Evolutionary conservation across 92 coral and sea anemone species (phyloP).

Genomic region (Palythoa grandiflora): DNA sequence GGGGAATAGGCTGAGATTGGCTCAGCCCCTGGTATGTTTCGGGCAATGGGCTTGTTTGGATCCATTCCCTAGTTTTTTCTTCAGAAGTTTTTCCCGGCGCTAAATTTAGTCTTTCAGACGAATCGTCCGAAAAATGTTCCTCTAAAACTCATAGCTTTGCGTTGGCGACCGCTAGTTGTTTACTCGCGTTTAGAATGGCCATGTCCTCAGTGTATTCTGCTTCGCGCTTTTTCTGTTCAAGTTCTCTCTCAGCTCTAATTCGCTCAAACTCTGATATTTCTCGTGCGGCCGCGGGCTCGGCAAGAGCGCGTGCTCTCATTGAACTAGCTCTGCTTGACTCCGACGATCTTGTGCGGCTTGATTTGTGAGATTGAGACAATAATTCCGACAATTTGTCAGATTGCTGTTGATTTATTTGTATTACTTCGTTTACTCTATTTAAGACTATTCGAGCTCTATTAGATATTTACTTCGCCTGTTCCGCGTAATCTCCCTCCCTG

Average conservation of each 20-base stretch:
- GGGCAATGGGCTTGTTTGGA: not conserved
- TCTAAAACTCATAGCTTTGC: not conserved
- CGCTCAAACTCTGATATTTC: slow-evolving; percentile 4
- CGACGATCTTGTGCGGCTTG: slow-evolving; percentile 6
- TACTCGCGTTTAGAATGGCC: slow-evolving; percentile 1
- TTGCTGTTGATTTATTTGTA: slow-evolving; percentile 5
- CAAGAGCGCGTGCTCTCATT: slow-evolving; percentile 8
- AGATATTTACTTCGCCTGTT: slow-evolving; percentile 1
- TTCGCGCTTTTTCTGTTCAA: slow-evolving; percentile 8
- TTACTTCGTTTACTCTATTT: slow-evolving; percentile 13
- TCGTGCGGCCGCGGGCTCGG: slow-evolving; percentile 9
- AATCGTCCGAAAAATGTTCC: not conserved
- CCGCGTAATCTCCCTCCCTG: slow-evolving; percentile 12
- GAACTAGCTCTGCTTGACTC: not conserved
- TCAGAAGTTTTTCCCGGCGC: too few species aligned
- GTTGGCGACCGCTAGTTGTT: slow-evolving; percentile 3
- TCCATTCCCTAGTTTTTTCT: too few species aligned
- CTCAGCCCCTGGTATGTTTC: slow-evolving; percentile 5
- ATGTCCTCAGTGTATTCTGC: not conserved
- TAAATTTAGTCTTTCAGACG: too few species aligned
- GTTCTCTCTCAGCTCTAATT: slow-evolving; percentile 5
- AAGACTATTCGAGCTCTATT: slow-evolving; percentile 15
- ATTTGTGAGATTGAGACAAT: slow-evolving; percentile 9
- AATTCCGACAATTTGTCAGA: slow-evolving; percentile 10
- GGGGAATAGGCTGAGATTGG: slow-evolving; percentile 3